A percentile compares a stretch with the other conserved stretches of the same genome.
Evolutionary conservation across 2,888 invertebrate species (phyloP).

Genomic region (Hydropsyche betteni): DNA sequence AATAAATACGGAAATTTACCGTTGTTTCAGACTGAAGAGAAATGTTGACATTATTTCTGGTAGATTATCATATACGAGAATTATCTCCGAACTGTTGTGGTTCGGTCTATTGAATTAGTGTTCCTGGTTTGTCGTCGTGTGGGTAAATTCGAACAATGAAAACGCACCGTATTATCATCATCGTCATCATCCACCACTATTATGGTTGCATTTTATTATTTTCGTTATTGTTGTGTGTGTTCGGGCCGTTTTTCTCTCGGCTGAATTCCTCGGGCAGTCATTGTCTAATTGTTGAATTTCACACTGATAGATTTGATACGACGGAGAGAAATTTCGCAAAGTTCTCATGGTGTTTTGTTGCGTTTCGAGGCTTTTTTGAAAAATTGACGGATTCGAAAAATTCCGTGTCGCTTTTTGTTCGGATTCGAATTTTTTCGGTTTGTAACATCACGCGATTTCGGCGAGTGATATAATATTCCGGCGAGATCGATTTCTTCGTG

Average conservation of each 20-base stretch:
- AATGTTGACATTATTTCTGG: no score
- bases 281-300: conserved; percentile 31
- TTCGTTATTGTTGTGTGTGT: neutral
- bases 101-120: conserved; percentile 14
- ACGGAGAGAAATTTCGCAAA: conserved; percentile 34
- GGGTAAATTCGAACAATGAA: conserved; percentile 20
- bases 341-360: conserved; percentile 7
- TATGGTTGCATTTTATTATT: neutral
- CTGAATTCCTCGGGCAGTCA: conserved; percentile 17
- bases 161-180: conserved; percentile 11
- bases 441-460: neutral
- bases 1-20: no score
- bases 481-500: no score
- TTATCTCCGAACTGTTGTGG: neutral
- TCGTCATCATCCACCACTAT: neutral
- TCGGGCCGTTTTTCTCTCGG: conserved; percentile 13
- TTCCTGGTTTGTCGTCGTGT: neutral
- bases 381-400: neutral
- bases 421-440: neutral
- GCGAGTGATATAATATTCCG: no score
- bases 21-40: no score
- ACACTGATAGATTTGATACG: conserved; percentile 26
- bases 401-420: neutral
- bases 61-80: no score
- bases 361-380: neutral